These are phyloP conservation scores for Amblyopsis hoosieri DNA, from an alignment of 2,797 vertebrate genomes.

Conservation along the genomic window DNA sequence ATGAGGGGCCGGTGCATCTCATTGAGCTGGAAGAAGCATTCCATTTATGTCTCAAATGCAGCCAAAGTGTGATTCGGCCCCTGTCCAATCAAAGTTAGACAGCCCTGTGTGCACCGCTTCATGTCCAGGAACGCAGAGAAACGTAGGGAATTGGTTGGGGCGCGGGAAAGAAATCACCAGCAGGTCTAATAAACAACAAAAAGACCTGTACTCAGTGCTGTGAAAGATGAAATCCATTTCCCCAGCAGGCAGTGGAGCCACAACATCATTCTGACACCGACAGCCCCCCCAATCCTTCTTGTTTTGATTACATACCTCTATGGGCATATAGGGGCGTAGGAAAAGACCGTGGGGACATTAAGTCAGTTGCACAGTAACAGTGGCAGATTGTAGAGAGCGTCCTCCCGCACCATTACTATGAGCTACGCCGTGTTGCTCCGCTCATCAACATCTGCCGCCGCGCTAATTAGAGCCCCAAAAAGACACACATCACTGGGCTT, in stretches of 20 bases:
- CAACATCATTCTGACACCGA: slow-evolving; percentile 10
- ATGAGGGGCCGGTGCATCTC: slow-evolving; percentile 70
- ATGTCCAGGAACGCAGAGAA: slow-evolving; percentile 9
- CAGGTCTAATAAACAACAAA: slow-evolving; percentile 32
- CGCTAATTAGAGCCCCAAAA: slow-evolving; percentile 73
- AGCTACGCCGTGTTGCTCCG: slow-evolving; percentile 44
- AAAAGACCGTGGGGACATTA: slow-evolving; percentile 12
- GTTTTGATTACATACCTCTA: slow-evolving; percentile 24
- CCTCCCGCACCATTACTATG: slow-evolving; percentile 30
- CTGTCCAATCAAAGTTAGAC: slow-evolving; percentile 38
- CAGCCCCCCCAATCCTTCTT: slow-evolving; percentile 9
- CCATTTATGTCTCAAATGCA: slow-evolving; percentile 67
- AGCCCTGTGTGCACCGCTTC: background rate
- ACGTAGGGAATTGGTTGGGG: slow-evolving; percentile 2
- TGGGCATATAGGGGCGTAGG: slow-evolving; percentile 12
- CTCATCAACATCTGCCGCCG: slow-evolving; percentile 72
- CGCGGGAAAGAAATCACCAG: slow-evolving; percentile 26
- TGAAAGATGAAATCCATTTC: slow-evolving; percentile 36
- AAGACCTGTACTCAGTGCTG: slow-evolving; percentile 3
- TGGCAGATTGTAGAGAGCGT: slow-evolving; percentile 22
- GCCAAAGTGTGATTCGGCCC: slow-evolving; percentile 33
- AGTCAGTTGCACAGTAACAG: slow-evolving; percentile 18
- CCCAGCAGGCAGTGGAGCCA: slow-evolving; percentile 4
- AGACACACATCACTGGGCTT: slow-evolving; percentile 72
- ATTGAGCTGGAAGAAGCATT: slow-evolving; percentile 67